A percentile compares a stretch with the other conserved stretches of the same genome.
Evolutionary conservation across 2,113 vertebrate species (phyloP).

Genomic region (Saguinus imperator): DNA sequence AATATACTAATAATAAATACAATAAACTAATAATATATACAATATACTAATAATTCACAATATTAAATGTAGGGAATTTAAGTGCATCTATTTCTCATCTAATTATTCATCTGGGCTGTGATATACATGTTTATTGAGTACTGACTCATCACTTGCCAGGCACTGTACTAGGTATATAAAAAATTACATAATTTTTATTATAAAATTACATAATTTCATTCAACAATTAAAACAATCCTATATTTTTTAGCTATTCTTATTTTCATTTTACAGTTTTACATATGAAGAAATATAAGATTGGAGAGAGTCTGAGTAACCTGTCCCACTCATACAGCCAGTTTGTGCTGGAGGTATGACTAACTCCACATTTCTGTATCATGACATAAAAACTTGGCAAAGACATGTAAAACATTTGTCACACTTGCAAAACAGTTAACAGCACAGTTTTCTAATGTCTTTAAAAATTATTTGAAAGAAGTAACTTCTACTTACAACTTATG

Average conservation of each 20-base stretch:
- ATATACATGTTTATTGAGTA: background rate
- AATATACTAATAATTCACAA: background rate
- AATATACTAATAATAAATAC: background rate
- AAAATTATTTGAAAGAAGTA: slow-evolving; percentile 52
- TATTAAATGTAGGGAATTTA: background rate
- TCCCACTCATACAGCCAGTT: background rate
- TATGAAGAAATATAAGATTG: background rate
- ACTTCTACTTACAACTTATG: slow-evolving; percentile 94
- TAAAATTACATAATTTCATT: background rate
- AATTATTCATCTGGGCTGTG: background rate
- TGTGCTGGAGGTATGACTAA: background rate
- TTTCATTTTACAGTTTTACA: background rate
- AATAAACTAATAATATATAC: background rate
- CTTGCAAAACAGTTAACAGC: background rate
- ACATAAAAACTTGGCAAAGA: background rate
- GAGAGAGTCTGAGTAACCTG: background rate
- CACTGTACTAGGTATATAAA: background rate
- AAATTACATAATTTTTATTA: no score
- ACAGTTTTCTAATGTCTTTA: background rate
- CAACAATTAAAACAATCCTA: background rate
- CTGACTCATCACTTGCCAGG: background rate
- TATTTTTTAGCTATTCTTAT: background rate
- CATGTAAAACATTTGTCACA: background rate
- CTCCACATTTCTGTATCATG: background rate
- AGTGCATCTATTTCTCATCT: background rate